These are phyloP conservation scores for Rhabdophis nuchalis DNA, from an alignment of 2,797 vertebrate species.

Conservation along the genomic window DNA sequence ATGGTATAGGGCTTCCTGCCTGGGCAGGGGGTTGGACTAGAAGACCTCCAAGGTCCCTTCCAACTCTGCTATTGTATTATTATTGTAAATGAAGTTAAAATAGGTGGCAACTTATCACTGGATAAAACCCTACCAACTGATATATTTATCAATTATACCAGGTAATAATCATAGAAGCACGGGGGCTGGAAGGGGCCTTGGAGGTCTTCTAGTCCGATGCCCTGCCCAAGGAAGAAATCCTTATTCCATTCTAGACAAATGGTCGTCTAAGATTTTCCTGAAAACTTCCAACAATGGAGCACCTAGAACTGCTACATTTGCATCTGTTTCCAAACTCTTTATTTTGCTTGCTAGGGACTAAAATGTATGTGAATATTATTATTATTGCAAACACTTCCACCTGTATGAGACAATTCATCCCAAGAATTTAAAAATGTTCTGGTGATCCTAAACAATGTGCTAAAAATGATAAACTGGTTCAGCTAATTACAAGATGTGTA, in stretches of 20 bases:
- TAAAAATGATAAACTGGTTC: neutral
- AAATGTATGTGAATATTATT: neutral
- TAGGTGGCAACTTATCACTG: neutral
- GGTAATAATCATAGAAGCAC: neutral
- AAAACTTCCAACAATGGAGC: neutral
- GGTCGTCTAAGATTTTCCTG: neutral
- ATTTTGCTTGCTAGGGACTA: neutral
- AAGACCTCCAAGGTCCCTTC: too few species aligned
- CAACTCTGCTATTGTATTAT: too few species aligned
- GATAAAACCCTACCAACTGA: too few species aligned
- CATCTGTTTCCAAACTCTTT: neutral
- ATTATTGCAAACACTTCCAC: neutral
- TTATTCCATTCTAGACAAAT: neutral
- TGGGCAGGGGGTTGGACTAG: too few species aligned
- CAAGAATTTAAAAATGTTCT: neutral
- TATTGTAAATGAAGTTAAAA: neutral
- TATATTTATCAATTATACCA: neutral
- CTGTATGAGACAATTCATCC: neutral
- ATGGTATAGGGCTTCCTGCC: too few species aligned
- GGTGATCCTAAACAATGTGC: neutral
- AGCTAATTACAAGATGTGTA: fast-evolving
- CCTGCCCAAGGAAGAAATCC: neutral
- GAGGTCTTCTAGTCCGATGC: neutral
- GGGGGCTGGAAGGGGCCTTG: too few species aligned
- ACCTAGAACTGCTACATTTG: too few species aligned